Evolutionary conservation across 2,797 vertebrate genomes (phyloP), one percentile per base, ranked within the genome.

Genomic region (Kryptopterus vitreolus): DNA sequence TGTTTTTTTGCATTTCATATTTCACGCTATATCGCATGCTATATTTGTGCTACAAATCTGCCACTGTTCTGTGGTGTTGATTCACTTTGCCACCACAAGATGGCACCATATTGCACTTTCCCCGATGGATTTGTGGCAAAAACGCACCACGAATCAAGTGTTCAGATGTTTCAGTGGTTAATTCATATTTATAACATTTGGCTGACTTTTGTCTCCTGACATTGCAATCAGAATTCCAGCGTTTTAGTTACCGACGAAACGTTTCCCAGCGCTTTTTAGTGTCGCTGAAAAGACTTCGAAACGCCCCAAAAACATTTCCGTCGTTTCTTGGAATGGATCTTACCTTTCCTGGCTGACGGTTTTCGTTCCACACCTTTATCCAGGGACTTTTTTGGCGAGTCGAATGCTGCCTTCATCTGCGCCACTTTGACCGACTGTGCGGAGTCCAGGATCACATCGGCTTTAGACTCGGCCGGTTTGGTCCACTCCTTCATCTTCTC

Each of bases 351-450:
- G 53, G 91, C 65, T 18, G 93, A 93, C 13, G 91, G 86, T 82
- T 94, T 94, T 86, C 90, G 91, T 85, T 94, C 92, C 0, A 90
- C 22, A 3, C 81, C 70, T 85, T 87, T 94, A 57, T 94, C 93
- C 1, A 89, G 82, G 46, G 90, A 89, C 88, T 92, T 95, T 74
- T 93, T 92, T 58, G 88, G 83, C 0, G 82, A 80, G 82, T 95
- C 94, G 31, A 95, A 95, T 3, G 94, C 90, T 0, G 92, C 94
- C 88, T 93, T 94, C 90, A 95, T 95, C 88, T 93, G 90, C 9
- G 94, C 91, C 79, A 95, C 93, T 84, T 92, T 94, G 72, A 93
- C 86, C 0, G 89, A 91, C 20, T 91, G 92, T 55, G 86, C 86
- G 43, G 89, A 88, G 82, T 94, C 94, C 1, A 81, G 43, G 29